Conservation (phyloP, 2,797 vertebrate genomes). For the Phataginus tetradactyla region DNA sequence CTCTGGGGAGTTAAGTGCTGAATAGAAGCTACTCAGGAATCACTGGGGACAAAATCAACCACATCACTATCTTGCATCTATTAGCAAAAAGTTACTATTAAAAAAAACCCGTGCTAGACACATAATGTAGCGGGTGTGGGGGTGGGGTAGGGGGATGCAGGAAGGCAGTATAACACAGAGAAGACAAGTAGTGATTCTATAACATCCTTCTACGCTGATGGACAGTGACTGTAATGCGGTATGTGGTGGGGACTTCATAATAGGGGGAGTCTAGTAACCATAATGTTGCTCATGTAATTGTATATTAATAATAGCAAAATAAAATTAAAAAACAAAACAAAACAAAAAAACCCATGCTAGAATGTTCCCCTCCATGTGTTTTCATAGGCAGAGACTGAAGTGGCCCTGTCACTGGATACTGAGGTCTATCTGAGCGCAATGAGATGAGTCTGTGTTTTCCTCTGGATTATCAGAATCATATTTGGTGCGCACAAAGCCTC, state of each 20-base stretch:
- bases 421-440: neutral
- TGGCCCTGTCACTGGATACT: neutral
- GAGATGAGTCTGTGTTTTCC: conserved; percentile 7
- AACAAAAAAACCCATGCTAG: neutral
- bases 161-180: too few relatives aligned
- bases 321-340: too few relatives aligned
- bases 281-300: too few relatives aligned
- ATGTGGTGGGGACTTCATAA: too few relatives aligned
- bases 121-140: too few relatives aligned
- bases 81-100: neutral
- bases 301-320: too few relatives aligned
- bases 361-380: neutral
- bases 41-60: neutral
- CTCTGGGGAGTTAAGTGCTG: neutral
- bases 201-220: too few relatives aligned
- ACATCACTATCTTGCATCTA: neutral
- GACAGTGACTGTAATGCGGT: too few relatives aligned
- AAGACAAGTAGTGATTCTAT: too few relatives aligned
- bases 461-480: neutral
- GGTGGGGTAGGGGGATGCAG: too few relatives aligned
- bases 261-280: too few relatives aligned
- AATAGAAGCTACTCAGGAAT: conserved; percentile 31
- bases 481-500: conserved; percentile 30
- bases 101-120: neutral
- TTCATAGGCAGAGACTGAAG: conserved; percentile 8